Evolutionary conservation across 2,888 invertebrate species (phyloP).

Genomic region (Pelosia muscerda): DNA sequence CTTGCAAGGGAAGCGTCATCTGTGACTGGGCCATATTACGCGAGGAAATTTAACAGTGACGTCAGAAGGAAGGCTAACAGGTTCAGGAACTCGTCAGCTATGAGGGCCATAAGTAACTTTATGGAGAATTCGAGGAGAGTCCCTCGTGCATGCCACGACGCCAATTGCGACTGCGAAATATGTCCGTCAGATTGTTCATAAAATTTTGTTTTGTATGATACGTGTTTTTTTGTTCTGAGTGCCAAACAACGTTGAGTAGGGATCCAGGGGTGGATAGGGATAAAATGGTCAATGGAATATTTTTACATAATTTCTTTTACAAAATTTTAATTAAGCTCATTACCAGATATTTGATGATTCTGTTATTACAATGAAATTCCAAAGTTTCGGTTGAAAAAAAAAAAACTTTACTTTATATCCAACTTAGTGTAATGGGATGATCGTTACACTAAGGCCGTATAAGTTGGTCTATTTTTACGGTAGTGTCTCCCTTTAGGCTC

Average conservation of each 20-base stretch:
- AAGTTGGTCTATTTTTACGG: too few species aligned
- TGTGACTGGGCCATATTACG: constrained; percentile 7
- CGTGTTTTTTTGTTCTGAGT: not conserved
- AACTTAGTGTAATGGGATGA: too few species aligned
- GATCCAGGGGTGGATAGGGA: too few species aligned
- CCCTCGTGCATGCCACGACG: constrained; percentile 2
- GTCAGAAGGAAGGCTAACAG: not conserved
- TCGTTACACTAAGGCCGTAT: too few species aligned
- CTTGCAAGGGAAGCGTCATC: constrained; percentile 10
- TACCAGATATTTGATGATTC: too few species aligned
- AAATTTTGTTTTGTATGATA: constrained; percentile 1
- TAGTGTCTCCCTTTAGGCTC: too few species aligned
- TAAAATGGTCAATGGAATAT: too few species aligned
- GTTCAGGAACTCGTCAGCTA: not conserved
- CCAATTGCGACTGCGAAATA: constrained; percentile 3
- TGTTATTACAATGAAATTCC: too few species aligned
- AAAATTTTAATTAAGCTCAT: too few species aligned
- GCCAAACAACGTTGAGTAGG: not conserved
- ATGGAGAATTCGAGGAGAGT: not conserved
- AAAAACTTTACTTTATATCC: too few species aligned
- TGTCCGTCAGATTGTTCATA: constrained; percentile 3
- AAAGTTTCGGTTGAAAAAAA: too few species aligned
- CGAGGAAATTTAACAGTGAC: constrained; percentile 7
- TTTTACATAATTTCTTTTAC: too few species aligned
- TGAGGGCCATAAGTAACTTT: constrained; percentile 5